phyloP scores from a whole-genome alignment of 2,797 vertebrate genomes.

The Cynopterus sphinx region DNA sequence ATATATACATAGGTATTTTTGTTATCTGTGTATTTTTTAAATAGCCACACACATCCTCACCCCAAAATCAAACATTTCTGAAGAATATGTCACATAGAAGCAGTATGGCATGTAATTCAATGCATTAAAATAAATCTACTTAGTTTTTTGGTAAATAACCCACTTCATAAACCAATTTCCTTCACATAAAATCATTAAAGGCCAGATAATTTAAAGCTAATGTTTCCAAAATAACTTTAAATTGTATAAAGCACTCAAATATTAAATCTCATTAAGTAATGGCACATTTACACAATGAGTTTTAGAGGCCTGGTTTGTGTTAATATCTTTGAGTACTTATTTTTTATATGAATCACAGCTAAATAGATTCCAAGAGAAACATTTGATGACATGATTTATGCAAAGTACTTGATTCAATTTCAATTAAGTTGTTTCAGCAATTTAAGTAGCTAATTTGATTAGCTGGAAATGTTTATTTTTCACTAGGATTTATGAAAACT shows the following conservation, averaged over 20 bases:
- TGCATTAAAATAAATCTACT: neutral
- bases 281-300: conserved; percentile 61
- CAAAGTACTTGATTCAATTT: conserved; percentile 58
- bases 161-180: conserved; percentile 37
- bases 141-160: neutral
- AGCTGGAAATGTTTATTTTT: conserved; percentile 51
- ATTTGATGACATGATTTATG: conserved; percentile 21
- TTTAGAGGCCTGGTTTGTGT: conserved; percentile 58
- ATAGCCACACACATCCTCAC: neutral
- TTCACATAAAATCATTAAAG: conserved; percentile 59
- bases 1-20: too few relatives aligned
- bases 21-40: neutral
- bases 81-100: neutral
- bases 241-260: conserved; percentile 71
- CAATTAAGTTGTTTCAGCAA: neutral
- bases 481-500: conserved; percentile 23
- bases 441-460: conserved; percentile 63
- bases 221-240: conserved; percentile 67
- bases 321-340: conserved; percentile 50
- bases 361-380: conserved; percentile 66
- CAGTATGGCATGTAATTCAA: neutral
- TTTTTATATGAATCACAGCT: conserved; percentile 28
- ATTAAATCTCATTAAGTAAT: conserved; percentile 69
- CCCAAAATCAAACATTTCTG: neutral
- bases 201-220: conserved; percentile 68